Evolutionary conservation across 2,888 invertebrate species (phyloP).

Genomic region (Idaea dimidiata): DNA sequence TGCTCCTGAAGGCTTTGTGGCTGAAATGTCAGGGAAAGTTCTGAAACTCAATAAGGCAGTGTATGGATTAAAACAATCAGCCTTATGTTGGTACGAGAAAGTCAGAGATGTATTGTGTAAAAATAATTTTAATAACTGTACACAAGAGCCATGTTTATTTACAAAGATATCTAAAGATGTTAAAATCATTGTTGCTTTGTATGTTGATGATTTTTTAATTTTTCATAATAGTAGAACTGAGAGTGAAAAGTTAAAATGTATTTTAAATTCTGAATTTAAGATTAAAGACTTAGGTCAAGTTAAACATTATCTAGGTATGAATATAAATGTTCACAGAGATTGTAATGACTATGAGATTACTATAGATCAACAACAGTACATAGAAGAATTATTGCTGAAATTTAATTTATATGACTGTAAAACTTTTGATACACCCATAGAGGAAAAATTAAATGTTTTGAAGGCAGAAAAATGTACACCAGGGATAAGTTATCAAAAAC

Average conservation of each 20-base stretch:
- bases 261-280: neutral
- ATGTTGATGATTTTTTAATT: neutral
- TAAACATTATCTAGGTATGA: neutral
- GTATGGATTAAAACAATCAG: slow-evolving; percentile 34
- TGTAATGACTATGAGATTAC: neutral
- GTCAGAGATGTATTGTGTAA: slow-evolving; percentile 23
- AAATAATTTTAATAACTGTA: slow-evolving; percentile 22
- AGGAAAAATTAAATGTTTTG: neutral
- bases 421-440: neutral
- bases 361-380: neutral
- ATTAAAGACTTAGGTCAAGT: neutral
- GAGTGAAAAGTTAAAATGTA: neutral
- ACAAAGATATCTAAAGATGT: slow-evolving; percentile 16
- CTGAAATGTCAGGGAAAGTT: slow-evolving; percentile 17
- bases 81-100: slow-evolving; percentile 28
- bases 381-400: neutral
- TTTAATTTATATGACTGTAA: neutral
- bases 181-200: slow-evolving; percentile 22
- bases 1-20: slow-evolving; percentile 15
- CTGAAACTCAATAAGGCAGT: slow-evolving; percentile 30
- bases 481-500: neutral
- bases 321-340: too few species aligned
- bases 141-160: slow-evolving; percentile 34
- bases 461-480: slow-evolving; percentile 24
- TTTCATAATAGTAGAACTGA: neutral